Conservation (phyloP, 2,797 vertebrate genomes). For the Cynodonichthys magdalenae region DNA sequence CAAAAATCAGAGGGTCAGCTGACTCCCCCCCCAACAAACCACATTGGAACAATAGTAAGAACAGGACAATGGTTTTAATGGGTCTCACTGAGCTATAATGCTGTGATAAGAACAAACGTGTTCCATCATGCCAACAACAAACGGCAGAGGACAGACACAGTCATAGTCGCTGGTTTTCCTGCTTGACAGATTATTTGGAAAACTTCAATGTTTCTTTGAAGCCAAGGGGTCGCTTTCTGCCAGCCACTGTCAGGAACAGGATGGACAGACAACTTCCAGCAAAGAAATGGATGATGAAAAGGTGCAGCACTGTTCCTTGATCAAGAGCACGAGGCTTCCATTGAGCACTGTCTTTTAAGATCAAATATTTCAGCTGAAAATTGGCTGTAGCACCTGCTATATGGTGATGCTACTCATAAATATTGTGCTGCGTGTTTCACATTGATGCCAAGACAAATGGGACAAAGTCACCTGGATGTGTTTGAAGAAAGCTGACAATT, state of each 20-base stretch:
- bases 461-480: slow-evolving; percentile 59
- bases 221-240: slow-evolving; percentile 72
- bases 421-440: slow-evolving; percentile 61
- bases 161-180: slow-evolving; percentile 51
- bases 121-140: slow-evolving; percentile 88
- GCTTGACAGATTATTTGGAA: slow-evolving; percentile 78
- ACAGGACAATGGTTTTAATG: slow-evolving; percentile 37
- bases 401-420: slow-evolving; percentile 62
- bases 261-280: slow-evolving; percentile 75
- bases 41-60: slow-evolving; percentile 73
- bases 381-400: slow-evolving; percentile 63
- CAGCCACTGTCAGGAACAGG: slow-evolving; percentile 70
- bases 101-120: slow-evolving; percentile 59
- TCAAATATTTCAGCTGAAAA: slow-evolving; percentile 73
- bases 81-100: slow-evolving; percentile 39
- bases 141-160: slow-evolving; percentile 83
- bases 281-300: slow-evolving; percentile 74
- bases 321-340: slow-evolving; percentile 69
- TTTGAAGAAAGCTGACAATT: slow-evolving; percentile 77
- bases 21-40: slow-evolving; percentile 64
- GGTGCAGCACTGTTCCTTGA: slow-evolving; percentile 70
- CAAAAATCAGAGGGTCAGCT: slow-evolving; percentile 75
- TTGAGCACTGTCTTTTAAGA: slow-evolving; percentile 73
- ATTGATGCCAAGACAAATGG: slow-evolving; percentile 58
- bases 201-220: slow-evolving; percentile 83